Evolutionary conservation across 2,888 invertebrate genomes (phyloP).

Genomic region (Oligia strigilis): DNA sequence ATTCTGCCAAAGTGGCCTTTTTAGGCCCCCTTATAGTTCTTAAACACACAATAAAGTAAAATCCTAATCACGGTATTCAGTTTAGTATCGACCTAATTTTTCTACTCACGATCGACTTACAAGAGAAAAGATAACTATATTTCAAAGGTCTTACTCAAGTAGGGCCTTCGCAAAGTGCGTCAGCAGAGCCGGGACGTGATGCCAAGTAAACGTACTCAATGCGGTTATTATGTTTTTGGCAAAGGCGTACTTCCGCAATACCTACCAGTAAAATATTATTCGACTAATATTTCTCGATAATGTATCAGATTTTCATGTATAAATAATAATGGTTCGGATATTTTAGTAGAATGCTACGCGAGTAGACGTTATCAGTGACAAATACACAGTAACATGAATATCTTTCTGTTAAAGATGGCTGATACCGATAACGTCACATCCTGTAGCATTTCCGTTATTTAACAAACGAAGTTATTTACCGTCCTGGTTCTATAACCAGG

Average conservation of each 20-base stretch:
- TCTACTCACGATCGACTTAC: neutral
- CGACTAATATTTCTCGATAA: slow-evolving; percentile 27
- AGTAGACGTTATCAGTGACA: slow-evolving; percentile 25
- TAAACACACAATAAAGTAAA: neutral
- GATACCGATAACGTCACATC: slow-evolving; percentile 22
- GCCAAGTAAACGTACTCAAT: slow-evolving; percentile 40
- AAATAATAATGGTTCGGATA: slow-evolving; percentile 7
- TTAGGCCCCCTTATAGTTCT: neutral
- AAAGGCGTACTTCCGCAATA: slow-evolving; percentile 4
- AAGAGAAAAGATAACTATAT: slow-evolving; percentile 3
- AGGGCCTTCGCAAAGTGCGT: slow-evolving; percentile 27
- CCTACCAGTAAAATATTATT: slow-evolving; percentile 18
- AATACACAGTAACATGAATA: slow-evolving; percentile 20
- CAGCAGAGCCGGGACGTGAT: slow-evolving; percentile 27
- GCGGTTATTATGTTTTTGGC: slow-evolving; percentile 33
- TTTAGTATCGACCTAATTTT: neutral
- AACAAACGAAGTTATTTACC: neutral
- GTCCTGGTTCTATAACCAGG: too few relatives aligned
- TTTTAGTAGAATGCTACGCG: slow-evolving; percentile 12
- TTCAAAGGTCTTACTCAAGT: slow-evolving; percentile 24
- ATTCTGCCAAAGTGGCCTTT: too few relatives aligned
- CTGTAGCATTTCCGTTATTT: neutral
- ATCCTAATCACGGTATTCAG: neutral
- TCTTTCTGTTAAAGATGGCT: slow-evolving; percentile 2
- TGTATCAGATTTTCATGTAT: slow-evolving; percentile 20